Percentiles rank a stretch among this genome's conserved stretches.
These are phyloP conservation scores for Malurus melanocephalus DNA, from an alignment of 2,113 vertebrate genomes.

Conservation along the genomic window DNA sequence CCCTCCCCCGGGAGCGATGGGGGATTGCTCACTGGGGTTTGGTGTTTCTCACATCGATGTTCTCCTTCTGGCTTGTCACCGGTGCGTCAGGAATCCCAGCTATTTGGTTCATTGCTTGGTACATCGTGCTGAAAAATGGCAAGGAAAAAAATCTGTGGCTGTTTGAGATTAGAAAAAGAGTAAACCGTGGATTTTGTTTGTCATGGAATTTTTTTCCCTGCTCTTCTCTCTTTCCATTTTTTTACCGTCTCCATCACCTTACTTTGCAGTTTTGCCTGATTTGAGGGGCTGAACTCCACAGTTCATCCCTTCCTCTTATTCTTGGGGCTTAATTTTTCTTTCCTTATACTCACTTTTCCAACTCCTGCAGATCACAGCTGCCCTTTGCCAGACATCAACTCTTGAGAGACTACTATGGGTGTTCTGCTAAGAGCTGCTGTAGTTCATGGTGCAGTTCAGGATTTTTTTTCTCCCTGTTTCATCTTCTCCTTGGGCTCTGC, in stretches of 20 bases:
- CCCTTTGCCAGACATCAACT: background rate
- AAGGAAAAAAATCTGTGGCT: background rate
- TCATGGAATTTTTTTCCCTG: background rate
- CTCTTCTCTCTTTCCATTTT: background rate
- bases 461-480: background rate
- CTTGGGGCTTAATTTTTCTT: background rate
- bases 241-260: background rate
- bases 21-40: background rate
- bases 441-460: background rate
- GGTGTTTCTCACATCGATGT: background rate
- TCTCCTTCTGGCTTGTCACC: background rate
- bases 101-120: background rate
- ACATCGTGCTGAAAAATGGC: slow-evolving; percentile 5
- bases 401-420: background rate
- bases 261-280: background rate
- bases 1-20: background rate
- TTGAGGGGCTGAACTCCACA: background rate
- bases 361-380: background rate
- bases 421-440: background rate
- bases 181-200: background rate
- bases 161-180: background rate
- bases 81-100: slow-evolving; percentile 36
- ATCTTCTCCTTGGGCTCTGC: background rate
- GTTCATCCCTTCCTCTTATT: background rate
- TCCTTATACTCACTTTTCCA: background rate